phyloP scores from a whole-genome alignment of 2,888 invertebrate species.

The Tanytarsus gracilentus region DNA sequence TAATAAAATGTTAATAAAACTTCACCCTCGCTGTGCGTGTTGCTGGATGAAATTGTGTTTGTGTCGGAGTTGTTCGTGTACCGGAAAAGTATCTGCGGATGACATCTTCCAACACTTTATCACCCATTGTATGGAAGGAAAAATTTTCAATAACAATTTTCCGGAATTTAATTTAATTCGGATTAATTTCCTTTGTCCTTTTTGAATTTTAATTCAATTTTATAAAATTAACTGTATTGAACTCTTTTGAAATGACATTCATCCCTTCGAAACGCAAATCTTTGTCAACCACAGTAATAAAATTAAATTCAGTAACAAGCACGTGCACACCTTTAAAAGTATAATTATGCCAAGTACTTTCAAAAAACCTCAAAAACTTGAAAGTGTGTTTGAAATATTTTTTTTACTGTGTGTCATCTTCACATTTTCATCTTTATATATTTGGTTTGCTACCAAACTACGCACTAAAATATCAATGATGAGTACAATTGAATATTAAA shows the following conservation, averaged over 20 bases:
- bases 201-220: neutral
- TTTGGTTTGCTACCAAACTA: neutral
- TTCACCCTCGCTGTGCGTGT: conserved; percentile 6
- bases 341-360: too few relatives aligned
- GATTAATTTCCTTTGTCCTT: neutral
- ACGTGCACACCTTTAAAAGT: too few relatives aligned
- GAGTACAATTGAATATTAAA: conserved; percentile 10
- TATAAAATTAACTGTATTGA: neutral
- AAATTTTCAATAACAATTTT: conserved; percentile 11
- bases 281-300: neutral
- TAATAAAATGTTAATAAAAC: conserved; percentile 27
- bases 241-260: neutral
- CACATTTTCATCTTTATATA: neutral
- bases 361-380: neutral
- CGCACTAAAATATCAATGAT: neutral
- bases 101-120: conserved; percentile 22
- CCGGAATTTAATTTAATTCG: conserved; percentile 19
- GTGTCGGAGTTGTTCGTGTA: neutral
- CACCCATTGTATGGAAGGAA: conserved; percentile 9
- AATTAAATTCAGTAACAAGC: too few relatives aligned
- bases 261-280: neutral
- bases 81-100: conserved; percentile 3
- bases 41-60: neutral
- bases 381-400: neutral
- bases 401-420: neutral